Evolutionary conservation across 2,888 invertebrate species (phyloP), one percentile per base, ranked within the genome.

Genomic region (Steinernema hermaphroditum): DNA sequence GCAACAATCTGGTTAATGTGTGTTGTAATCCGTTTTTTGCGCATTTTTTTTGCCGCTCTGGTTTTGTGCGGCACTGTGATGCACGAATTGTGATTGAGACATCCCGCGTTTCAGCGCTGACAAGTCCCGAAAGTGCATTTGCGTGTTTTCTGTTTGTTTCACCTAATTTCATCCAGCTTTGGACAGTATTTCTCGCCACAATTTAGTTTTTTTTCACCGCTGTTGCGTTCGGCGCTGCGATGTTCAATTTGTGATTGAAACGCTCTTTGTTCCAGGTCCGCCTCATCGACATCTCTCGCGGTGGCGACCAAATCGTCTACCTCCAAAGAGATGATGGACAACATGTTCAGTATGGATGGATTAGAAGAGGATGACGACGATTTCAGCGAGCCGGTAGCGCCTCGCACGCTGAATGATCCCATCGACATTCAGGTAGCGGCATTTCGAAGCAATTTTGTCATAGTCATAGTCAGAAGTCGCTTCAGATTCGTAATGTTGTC

Each of bases 401-500:
- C 62, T 6, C 32, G 16, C 4, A 16, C 27, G 6, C 2, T 34
- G 32, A 32, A 16, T 16, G 62, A 24, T 6, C 29, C 62, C 4
- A 62, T 62, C 34, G 62, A 62, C 32, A 62, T 62, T 32, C 62
- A 32, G 62, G 62, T 62, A 12, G 6, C 14, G 8, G 9, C 37
- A 62, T 8, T 27, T 1, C 9, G 24, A 8, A 54, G 54, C 8
- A 24, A 54, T n/a, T 12, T 54, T 29, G 14, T 6, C 2, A 32
- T 41, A 2, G 9, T 32, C 22, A 1, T 41, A 69, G 12, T 43
- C 46, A 69, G n/a, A n/a, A n/a, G n/a, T 78, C 41, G 73, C 19
- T 75, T 74, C 29, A 85, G 82, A 79, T 86, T 43, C 78, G 82
- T 8, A 86, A 87, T 69, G 84, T 86, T 16, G 82, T 85, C 9